Evolutionary conservation across 2,888 invertebrate genomes (phyloP).

Genomic region (Melanargia galathea): DNA sequence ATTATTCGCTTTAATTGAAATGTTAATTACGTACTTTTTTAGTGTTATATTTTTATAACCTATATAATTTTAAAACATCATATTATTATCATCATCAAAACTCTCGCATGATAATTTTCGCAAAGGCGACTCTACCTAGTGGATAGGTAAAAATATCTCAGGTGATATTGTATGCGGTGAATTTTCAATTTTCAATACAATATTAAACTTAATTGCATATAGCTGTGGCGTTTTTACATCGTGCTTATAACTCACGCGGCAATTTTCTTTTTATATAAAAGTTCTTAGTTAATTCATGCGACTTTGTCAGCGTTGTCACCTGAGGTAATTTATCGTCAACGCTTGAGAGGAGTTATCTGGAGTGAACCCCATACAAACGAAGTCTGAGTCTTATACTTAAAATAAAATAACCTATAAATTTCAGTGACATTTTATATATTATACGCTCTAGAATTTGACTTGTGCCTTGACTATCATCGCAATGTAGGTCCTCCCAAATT

Average conservation of each 20-base stretch:
- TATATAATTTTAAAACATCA: too few species aligned
- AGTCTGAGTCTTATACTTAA: too few species aligned
- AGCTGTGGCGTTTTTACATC: constrained; percentile 9
- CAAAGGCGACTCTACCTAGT: neutral
- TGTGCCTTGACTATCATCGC: too few species aligned
- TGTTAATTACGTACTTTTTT: too few species aligned
- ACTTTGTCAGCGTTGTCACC: neutral
- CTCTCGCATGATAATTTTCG: neutral
- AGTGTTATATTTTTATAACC: too few species aligned
- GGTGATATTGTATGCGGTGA: constrained; percentile 8
- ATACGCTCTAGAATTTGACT: too few species aligned
- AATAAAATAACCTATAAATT: too few species aligned
- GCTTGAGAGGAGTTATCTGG: too few species aligned
- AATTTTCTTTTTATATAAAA: constrained; percentile 8
- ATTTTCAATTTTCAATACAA: constrained; percentile 26
- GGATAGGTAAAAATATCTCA: neutral
- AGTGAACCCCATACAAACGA: too few species aligned
- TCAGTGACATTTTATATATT: too few species aligned
- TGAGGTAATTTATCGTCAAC: neutral
- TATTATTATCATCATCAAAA: neutral
- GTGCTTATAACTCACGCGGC: constrained; percentile 9
- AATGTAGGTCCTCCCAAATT: too few species aligned
- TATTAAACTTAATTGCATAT: constrained; percentile 17
- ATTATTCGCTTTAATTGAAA: too few species aligned
- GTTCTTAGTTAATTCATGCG: constrained; percentile 1